phyloP scores from a whole-genome alignment of 2,888 invertebrate genomes.

The Eulithis testata region DNA sequence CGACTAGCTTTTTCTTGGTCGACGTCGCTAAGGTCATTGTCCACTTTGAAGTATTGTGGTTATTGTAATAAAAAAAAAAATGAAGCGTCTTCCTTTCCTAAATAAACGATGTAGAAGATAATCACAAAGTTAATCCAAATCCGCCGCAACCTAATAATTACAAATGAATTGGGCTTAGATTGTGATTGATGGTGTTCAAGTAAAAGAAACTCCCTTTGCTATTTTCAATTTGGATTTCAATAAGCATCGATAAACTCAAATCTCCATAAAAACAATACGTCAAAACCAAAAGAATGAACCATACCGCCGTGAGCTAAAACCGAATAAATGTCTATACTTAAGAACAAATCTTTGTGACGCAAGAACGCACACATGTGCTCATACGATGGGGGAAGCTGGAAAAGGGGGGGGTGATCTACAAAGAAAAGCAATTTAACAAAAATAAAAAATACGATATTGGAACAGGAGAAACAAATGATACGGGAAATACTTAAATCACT shows the following conservation, averaged over 20 bases:
- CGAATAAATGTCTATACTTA: conserved; percentile 79
- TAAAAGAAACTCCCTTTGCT: neutral
- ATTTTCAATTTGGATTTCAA: neutral
- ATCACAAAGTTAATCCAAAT: too few relatives aligned
- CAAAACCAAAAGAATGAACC: conserved; percentile 59
- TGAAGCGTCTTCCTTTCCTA: too few relatives aligned
- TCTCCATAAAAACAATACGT: conserved; percentile 34
- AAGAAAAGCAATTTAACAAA: conserved; percentile 82
- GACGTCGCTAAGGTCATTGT: too few relatives aligned
- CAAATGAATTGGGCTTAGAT: too few relatives aligned
- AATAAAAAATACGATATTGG: conserved; percentile 79
- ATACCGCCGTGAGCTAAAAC: conserved; percentile 73
- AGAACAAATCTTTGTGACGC: conserved; percentile 78
- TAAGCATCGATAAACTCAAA: conserved; percentile 33
- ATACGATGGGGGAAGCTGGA: conserved; percentile 60
- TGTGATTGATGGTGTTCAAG: neutral
- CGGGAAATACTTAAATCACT: conserved; percentile 81
- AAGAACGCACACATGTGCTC: conserved; percentile 66
- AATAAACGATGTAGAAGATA: too few relatives aligned
- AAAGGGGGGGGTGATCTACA: conserved; percentile 56
- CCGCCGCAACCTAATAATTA: too few relatives aligned
- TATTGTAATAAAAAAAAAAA: too few relatives aligned
- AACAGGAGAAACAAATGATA: conserved; percentile 79
- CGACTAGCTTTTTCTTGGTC: too few relatives aligned
- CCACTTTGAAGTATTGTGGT: too few relatives aligned